Base-by-base conservation (phyloP, 1,140 invertebrate species). In the Eriosoma lanigerum region DNA sequence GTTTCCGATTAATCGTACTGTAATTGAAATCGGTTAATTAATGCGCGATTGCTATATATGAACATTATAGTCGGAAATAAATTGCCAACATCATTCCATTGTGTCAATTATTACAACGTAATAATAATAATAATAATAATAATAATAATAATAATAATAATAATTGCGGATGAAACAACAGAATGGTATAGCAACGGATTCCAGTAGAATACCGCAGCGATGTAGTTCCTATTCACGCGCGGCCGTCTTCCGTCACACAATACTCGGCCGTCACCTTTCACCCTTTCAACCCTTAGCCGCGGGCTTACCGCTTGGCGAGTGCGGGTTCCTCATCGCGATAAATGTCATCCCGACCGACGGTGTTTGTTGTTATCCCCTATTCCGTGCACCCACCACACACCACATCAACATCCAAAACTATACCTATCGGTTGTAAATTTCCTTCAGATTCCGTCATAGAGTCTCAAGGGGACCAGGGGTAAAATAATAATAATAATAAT, bases 231-330 rank as follows among this genome's bases (percentile, higher is more conserved):
- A n/a, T n/a, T n/a, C n/a, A n/a, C 32, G 32, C 72, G 10, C 21
- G 48, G 17, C 70, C 50, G 32, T 54, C 70, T 32, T 38, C 70
- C 21, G 70, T 85, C 82, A 52, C 24, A 70, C 44, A 48, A 48
- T 10, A 50, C 68, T n/a, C 48, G 26, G 46, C 70, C 24, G 17
- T 52, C 46, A 52, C 24, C 70, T 48, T 50, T 50, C 68, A 52
- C 46, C 44, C 68, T 19, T 21, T 44, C 62, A 44, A 15, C n/a
- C 12, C n/a, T 24, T 6, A 15, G n/a, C 3, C 38, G 19, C n/a
- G n/a, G n/a, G n/a, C n/a, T n/a, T n/a, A n/a, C n/a, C n/a, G n/a
- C n/a, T n/a, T n/a, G n/a, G n/a, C n/a, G n/a, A n/a, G n/a, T n/a
- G n/a, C n/a, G n/a, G n/a, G n/a, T n/a, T n/a, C n/a, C n/a, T n/a